Base-by-base conservation (phyloP, 2,113 vertebrate species). In the Tupaia chinensis region DNA sequence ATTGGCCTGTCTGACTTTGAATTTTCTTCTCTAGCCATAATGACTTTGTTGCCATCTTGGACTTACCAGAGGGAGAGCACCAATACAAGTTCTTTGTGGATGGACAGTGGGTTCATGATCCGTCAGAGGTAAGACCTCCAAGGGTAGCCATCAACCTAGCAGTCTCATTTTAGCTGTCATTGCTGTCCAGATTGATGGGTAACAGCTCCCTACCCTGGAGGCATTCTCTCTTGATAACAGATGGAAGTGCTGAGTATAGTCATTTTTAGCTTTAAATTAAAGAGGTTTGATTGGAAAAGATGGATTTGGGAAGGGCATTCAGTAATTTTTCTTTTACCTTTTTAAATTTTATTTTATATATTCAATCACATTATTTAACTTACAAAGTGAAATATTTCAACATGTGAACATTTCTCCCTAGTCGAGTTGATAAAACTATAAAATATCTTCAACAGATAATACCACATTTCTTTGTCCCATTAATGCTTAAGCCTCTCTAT, bases 81-180 rank as follows among this genome's bases (percentile, higher is more conserved):
- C 99, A 99, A 97, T 99, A 99, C 98, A 99, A 99, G 97, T 99
- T 99, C 97, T 99, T 99, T 97, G 99, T 99, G 97, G 99, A 99
- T n/a, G 99, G 99, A 84, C 99, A 99, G 96, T 99, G 99, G 99
- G 98, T 99, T 79, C 99, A 99, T 66, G 99, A 99, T 96, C 98
- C 99, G 0, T 99, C 99, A 23, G 99, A 99, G 99, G 99, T 99
- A 99, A 98, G 97, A 54, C 84, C 85, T 63, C 53, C 0, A 2
- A 34, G 79, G 66, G 22, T 25, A 32, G 11, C 34, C 70, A 22
- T 5, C 76, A 85, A 25, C 27, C 81, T 61, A 34, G n/a, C 16
- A 70, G 60, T 63, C 58, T 79, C 12, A 15, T 65, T 84, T 34
- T 70, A 58, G 19, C 58, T 68, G 4, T 69, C 63, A 13, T 0